phyloP scores from a whole-genome alignment of 2,113 vertebrate genomes.

The Pterocles gutturalis region DNA sequence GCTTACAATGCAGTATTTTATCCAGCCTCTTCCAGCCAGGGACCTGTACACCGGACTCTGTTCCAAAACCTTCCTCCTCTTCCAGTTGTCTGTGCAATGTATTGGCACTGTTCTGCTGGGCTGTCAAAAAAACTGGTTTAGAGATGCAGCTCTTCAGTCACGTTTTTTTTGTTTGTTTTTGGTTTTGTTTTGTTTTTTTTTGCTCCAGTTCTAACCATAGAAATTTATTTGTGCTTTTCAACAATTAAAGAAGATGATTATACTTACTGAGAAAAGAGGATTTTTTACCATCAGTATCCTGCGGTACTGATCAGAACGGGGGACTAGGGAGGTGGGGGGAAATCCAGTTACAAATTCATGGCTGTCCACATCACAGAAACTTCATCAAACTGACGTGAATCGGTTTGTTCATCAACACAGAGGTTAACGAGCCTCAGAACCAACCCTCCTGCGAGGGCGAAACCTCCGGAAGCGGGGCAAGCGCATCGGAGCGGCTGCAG shows the following conservation, averaged over 20 bases:
- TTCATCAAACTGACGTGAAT: conserved; percentile 15
- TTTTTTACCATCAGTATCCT: not conserved
- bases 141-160: conserved; percentile 83
- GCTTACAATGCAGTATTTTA: conserved; percentile 89
- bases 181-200: conserved; percentile 49
- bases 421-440: conserved; percentile 10
- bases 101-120: conserved; percentile 84
- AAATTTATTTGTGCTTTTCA: conserved; percentile 30
- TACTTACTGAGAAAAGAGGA: conserved; percentile 56
- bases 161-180: conserved; percentile 41
- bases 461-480: not conserved
- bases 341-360: conserved; percentile 3
- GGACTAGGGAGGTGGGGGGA: not conserved
- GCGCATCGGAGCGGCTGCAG: not conserved
- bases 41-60: conserved; percentile 86
- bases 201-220: conserved; percentile 75
- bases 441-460: conserved; percentile 3
- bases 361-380: conserved; percentile 36
- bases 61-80: conserved; percentile 87
- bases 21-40: conserved; percentile 87
- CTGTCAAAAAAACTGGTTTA: conserved; percentile 87
- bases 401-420: not conserved
- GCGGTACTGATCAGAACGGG: not conserved
- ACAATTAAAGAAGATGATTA: conserved; percentile 46
- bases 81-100: conserved; percentile 85